These are phyloP conservation scores for Atta texana DNA, from an alignment of 1,140 invertebrate species.

Conservation along the genomic window DNA sequence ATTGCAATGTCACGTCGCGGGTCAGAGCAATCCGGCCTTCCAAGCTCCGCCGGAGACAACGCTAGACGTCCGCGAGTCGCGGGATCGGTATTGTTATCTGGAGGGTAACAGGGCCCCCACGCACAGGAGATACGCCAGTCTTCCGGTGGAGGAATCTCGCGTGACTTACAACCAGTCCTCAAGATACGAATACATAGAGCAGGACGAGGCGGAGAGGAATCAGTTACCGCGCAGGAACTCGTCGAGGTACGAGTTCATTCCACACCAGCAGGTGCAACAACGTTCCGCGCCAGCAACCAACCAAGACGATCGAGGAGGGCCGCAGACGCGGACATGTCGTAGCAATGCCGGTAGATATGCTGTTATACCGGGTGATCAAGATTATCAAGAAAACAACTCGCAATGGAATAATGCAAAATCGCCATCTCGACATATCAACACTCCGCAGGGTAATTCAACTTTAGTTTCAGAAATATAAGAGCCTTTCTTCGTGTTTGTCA, in stretches of 20 bases:
- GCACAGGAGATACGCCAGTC: conserved; percentile 78
- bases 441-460: conserved; percentile 74
- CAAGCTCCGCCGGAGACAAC: conserved; percentile 70
- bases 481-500: neutral
- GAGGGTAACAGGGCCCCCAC: conserved; percentile 64
- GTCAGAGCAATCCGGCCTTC: conserved; percentile 82
- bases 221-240: conserved; percentile 76
- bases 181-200: conserved; percentile 82
- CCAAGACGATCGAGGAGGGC: conserved; percentile 67
- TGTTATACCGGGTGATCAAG: conserved; percentile 75
- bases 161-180: conserved; percentile 71
- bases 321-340: conserved; percentile 70
- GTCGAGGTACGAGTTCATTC: conserved; percentile 77
- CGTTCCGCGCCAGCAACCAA: conserved; percentile 74
- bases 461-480: neutral
- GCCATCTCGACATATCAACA: conserved; percentile 73
- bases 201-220: conserved; percentile 73
- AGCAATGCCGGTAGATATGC: conserved; percentile 73
- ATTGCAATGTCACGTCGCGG: conserved; percentile 72
- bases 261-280: conserved; percentile 76
- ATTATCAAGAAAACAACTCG: conserved; percentile 67
- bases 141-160: conserved; percentile 75
- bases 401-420: conserved; percentile 69
- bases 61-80: neutral
- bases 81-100: conserved; percentile 81